Evolutionary conservation across 2,888 invertebrate genomes (phyloP).

Genomic region (Heliconius erato): DNA sequence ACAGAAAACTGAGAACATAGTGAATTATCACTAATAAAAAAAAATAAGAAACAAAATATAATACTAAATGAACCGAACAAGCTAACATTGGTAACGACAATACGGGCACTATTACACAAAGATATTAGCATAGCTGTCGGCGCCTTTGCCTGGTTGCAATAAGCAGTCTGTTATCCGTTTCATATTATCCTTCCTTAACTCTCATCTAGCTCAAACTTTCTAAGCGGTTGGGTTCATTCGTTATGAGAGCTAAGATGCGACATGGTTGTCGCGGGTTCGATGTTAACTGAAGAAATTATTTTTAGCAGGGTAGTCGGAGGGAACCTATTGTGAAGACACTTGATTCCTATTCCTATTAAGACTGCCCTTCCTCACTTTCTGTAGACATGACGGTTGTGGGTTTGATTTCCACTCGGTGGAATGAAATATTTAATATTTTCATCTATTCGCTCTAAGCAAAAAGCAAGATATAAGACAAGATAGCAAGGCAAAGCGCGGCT

Average conservation of each 20-base stretch:
- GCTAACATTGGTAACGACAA: slow-evolving; percentile 6
- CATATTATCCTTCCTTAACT: slow-evolving; percentile 12
- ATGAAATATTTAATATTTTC: background rate
- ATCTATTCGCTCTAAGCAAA: background rate
- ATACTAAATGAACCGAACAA: background rate
- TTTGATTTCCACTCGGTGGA: background rate
- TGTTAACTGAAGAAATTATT: background rate
- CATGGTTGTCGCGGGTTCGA: background rate
- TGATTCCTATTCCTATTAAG: background rate
- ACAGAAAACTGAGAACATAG: background rate
- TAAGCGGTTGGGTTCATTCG: background rate
- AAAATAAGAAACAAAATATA: background rate
- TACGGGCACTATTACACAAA: slow-evolving; percentile 8
- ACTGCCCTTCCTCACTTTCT: background rate
- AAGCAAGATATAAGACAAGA: background rate
- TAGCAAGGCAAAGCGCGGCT: background rate
- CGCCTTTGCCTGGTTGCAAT: slow-evolving; percentile 19
- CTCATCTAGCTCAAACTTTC: slow-evolving; percentile 5
- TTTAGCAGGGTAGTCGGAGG: background rate
- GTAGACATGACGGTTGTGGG: background rate
- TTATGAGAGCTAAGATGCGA: background rate
- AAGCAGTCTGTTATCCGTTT: slow-evolving; percentile 17
- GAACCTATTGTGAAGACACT: background rate
- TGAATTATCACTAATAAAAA: background rate
- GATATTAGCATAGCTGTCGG: slow-evolving; percentile 26